A percentile compares a stretch with the other conserved stretches of the same genome.
Evolutionary conservation across 2,888 invertebrate genomes (phyloP).

Genomic region (Lasius fuliginosus): DNA sequence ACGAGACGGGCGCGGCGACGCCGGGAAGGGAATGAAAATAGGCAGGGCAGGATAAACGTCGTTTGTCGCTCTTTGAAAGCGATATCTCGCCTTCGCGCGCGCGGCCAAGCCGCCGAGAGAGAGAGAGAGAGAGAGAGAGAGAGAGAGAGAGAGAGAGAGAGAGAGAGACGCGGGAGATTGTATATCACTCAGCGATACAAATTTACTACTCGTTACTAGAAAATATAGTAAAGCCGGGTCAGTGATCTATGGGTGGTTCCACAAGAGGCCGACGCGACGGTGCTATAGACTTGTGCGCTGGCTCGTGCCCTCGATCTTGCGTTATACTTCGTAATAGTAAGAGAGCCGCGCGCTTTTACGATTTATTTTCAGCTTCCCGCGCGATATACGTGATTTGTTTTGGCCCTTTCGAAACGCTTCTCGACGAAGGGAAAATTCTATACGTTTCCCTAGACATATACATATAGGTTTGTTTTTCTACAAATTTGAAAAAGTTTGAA

Average conservation of each 20-base stretch:
- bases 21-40: conserved; percentile 33
- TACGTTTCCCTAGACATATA: not conserved
- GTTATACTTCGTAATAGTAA: conserved; percentile 52
- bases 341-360: conserved; percentile 27
- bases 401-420: not conserved
- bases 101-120: not conserved
- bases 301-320: conserved; percentile 32
- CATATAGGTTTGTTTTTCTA: not conserved
- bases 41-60: conserved; percentile 36
- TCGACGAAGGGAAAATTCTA: not conserved
- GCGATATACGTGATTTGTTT: conserved; percentile 42
- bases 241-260: conserved; percentile 64
- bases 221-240: conserved; percentile 64
- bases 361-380: conserved; percentile 49
- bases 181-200: conserved; percentile 69
- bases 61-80: conserved; percentile 54
- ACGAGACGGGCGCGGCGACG: not conserved
- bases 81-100: conserved; percentile 50
- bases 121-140: conserved; percentile 30
- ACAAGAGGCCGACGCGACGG: conserved; percentile 31
- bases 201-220: conserved; percentile 72
- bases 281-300: conserved; percentile 43
- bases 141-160: conserved; percentile 33
- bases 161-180: conserved; percentile 52
- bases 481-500: not conserved